Conservation (phyloP, 2,797 vertebrate genomes). For the Phyllotis vaccarum region DNA sequence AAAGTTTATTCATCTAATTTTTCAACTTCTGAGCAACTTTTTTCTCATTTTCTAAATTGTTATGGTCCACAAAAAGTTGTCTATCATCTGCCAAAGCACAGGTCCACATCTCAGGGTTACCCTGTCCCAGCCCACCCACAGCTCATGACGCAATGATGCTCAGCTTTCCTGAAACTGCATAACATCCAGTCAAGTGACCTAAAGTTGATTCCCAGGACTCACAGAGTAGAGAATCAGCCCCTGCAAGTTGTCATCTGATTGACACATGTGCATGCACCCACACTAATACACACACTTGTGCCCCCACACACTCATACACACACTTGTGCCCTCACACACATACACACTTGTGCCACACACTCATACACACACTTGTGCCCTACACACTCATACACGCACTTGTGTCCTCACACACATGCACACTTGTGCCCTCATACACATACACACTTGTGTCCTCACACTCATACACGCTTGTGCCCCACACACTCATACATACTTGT, state of each 20-base stretch:
- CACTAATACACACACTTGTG: background rate
- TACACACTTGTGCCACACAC: background rate
- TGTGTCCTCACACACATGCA: background rate
- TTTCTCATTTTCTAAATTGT: conserved; percentile 29
- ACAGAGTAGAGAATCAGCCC: background rate
- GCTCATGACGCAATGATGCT: background rate
- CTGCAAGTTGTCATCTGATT: background rate
- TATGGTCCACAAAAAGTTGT: background rate
- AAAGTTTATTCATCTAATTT: background rate
- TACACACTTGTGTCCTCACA: background rate
- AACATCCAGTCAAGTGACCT: no score
- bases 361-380: background rate
- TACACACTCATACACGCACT: background rate
- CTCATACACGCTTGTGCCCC: background rate
- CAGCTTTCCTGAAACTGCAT: background rate
- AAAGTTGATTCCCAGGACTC: background rate
- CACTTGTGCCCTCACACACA: background rate
- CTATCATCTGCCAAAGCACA: background rate
- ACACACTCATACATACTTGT: background rate
- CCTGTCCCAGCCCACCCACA: background rate
- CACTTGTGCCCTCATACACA: background rate
- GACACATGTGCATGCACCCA: background rate
- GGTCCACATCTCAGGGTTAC: background rate
- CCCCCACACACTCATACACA: background rate
- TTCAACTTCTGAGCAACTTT: background rate